Conservation (phyloP, 2,797 vertebrate species). For the Lerista edwardsae region DNA sequence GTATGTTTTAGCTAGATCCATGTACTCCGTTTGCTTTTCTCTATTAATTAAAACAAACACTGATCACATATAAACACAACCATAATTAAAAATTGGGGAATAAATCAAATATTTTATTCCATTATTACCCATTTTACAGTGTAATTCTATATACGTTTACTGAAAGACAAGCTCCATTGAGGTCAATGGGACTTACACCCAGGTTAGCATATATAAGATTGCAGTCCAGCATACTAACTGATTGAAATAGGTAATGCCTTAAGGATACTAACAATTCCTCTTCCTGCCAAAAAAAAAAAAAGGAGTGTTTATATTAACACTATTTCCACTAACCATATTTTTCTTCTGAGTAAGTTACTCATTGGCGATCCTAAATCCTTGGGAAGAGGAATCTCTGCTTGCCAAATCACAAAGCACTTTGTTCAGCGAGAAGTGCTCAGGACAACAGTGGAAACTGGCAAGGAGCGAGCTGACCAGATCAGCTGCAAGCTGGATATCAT, state of each 20-base stretch:
- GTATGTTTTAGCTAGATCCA: conserved; percentile 81
- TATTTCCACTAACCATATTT: no score
- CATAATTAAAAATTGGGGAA: neutral
- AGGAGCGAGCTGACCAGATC: no score
- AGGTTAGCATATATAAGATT: no score
- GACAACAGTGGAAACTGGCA: no score
- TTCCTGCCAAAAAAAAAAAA: neutral
- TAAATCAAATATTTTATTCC: neutral
- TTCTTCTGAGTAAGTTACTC: no score
- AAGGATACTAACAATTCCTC: neutral
- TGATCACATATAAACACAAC: neutral
- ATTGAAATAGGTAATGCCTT: neutral
- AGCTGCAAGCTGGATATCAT: neutral
- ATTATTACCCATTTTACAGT: no score
- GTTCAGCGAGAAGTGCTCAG: neutral
- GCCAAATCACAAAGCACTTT: neutral
- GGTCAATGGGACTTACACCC: no score
- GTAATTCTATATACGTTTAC: no score
- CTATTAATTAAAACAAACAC: conserved; percentile 60
- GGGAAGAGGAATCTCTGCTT: no score
- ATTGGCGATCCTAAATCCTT: no score
- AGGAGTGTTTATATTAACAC: no score
- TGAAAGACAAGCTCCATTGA: no score
- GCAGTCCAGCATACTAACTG: neutral
- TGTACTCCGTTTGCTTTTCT: conserved; percentile 81